Conservation (phyloP, 2,888 invertebrate species). For the Plebejus anna region DNA sequence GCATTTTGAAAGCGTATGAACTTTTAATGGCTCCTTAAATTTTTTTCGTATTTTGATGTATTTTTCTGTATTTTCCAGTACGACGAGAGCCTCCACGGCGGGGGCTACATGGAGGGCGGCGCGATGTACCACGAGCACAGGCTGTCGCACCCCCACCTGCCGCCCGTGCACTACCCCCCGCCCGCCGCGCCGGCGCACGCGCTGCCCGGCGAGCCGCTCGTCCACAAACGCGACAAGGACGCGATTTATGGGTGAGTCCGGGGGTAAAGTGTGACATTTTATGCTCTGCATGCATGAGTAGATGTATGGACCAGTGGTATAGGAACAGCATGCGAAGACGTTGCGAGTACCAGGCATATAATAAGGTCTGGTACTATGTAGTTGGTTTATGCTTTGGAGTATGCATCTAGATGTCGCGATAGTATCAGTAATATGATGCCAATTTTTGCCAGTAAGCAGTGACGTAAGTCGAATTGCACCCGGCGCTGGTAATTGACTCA, state of each 20-base stretch:
- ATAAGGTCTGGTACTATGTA: too few relatives aligned
- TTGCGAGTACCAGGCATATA: too few relatives aligned
- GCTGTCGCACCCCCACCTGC: constrained; percentile 87
- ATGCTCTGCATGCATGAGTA: not conserved
- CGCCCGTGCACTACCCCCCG: constrained; percentile 88
- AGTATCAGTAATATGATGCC: not conserved
- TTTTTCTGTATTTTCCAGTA: constrained; percentile 82
- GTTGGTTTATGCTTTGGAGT: too few relatives aligned
- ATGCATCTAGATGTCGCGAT: too few relatives aligned
- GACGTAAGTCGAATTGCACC: too few relatives aligned
- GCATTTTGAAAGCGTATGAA: not conserved
- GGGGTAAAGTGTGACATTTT: constrained; percentile 62
- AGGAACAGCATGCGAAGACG: not conserved
- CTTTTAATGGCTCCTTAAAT: not conserved
- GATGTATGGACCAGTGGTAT: not conserved
- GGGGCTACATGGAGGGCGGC: constrained; percentile 91
- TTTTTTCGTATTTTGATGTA: not conserved
- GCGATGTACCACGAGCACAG: constrained; percentile 90
- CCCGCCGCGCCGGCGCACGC: constrained; percentile 94
- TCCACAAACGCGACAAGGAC: constrained; percentile 98
- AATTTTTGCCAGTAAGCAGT: too few relatives aligned
- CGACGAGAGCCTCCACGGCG: constrained; percentile 93
- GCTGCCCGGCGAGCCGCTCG: constrained; percentile 92
- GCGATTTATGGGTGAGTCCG: constrained; percentile 97
- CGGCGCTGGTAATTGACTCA: not conserved